These are phyloP conservation scores for Atrina japonica DNA, from an alignment of 2,888 invertebrate genomes.

Conservation along the genomic window DNA sequence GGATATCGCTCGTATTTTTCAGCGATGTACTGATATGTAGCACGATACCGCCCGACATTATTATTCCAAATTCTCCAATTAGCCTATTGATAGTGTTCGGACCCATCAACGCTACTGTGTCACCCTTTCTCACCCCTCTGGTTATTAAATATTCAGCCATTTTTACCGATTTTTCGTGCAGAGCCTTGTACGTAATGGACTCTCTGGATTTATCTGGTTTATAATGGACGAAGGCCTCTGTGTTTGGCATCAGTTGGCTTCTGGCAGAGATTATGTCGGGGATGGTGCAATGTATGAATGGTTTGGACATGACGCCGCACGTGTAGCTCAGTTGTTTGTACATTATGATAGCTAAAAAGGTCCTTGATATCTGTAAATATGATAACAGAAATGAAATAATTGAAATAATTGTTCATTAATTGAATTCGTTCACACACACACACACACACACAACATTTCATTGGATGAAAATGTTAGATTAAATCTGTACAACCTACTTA, in stretches of 20 bases:
- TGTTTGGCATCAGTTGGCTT: neutral
- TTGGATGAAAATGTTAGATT: too few relatives aligned
- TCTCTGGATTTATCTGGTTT: conserved; percentile 10
- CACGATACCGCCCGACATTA: conserved; percentile 21
- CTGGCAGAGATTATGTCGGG: neutral
- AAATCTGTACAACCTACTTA: too few relatives aligned
- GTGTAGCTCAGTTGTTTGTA: too few relatives aligned
- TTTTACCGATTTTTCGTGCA: conserved; percentile 3
- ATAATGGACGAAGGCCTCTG: conserved; percentile 15
- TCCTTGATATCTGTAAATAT: too few relatives aligned
- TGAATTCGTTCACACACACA: too few relatives aligned
- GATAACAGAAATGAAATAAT: too few relatives aligned
- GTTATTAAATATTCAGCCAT: too few relatives aligned
- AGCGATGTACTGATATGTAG: conserved; percentile 18
- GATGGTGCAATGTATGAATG: conserved; percentile 10
- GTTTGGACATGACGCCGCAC: neutral
- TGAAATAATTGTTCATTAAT: too few relatives aligned
- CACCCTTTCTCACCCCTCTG: too few relatives aligned
- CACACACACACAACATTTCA: too few relatives aligned
- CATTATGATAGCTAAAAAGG: too few relatives aligned
- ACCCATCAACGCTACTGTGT: conserved; percentile 23
- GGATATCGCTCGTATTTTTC: conserved; percentile 12
- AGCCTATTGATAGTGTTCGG: conserved; percentile 30
- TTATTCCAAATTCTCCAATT: conserved; percentile 25
- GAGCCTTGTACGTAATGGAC: conserved; percentile 6